Evolutionary conservation across 2,113 vertebrate genomes (phyloP), one percentile per base, ranked within the genome.

Genomic region (Microtus ochrogaster): DNA sequence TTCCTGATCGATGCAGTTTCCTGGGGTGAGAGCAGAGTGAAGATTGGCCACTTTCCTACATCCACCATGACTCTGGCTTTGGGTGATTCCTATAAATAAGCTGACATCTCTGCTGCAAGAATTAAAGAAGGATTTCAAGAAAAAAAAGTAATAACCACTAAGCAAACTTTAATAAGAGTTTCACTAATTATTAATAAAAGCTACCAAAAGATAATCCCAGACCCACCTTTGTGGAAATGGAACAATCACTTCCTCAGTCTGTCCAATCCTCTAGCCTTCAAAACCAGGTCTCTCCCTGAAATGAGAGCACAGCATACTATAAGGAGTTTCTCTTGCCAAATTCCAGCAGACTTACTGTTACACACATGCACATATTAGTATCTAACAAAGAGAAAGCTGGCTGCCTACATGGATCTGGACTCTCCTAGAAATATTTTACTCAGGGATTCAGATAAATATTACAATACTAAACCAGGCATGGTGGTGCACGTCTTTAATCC

Each of bases 11-110:
- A 98, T 17, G 98, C 96, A 16, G 99, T 98, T 87, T 99, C 99
- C 95, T 99, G 99, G 26, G 99, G 98, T 1, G 98, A 99, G 96
- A 99, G 98, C 36, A 99, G 98, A 89, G 99, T 99, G 97, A 99
- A 99, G 89, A 99, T 98, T 13, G 99, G 99, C 99, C 99, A 99
- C 97, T 99, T 99, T 77, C 99, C 99, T 41, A 99, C 99, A 96
- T 99, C 99, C 98, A 99, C 99, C 99, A 99, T 99, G 98, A 97
- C 97, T 98, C 87, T 97, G 94, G 95, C 47, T 97, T 97, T 96
- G 96, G 92, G 66, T 74, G 21, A 1, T 55, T 95, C 96, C 97
- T 98, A 98, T 5, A 55, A 58, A 73, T 49, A 86, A 74, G 88
- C 73, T 4, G n/a, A 90, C 97, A 98, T 98, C 68, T 96, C 94